Evolutionary conservation across 2,797 vertebrate genomes (phyloP), one percentile per base, ranked within the genome.

Genomic region (Anguilla anguilla): DNA sequence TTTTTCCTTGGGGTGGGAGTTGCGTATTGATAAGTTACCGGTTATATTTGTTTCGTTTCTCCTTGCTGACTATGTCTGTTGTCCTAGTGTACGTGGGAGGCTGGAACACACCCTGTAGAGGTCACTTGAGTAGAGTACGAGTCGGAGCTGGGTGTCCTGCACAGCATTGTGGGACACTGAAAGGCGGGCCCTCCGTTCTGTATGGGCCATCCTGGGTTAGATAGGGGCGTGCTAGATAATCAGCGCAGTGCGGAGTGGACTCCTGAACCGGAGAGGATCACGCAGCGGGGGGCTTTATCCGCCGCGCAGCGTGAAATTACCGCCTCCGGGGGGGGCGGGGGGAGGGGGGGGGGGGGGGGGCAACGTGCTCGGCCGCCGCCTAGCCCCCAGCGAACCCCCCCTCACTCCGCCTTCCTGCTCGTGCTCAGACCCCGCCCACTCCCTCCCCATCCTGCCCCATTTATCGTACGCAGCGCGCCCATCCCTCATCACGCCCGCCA

Each of bases 241-340:
- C 94, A 93, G 85, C 13, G 94, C 94, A 95, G 95, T 95, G 94
- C 91, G 93, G 95, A 95, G 96, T 77, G 93, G 91, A 94, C 95
- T 96, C 96, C 94, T 96, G 96, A 96, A 96, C 96, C 96, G 95
- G 95, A 96, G 96, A 96, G 96, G 96, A 96, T 96, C 95, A 95
- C 96, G 93, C 95, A 93, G 93, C 92, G 93, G 95, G 96, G 95
- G 84, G 94, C 95, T 93, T 94, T 95, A 96, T 96, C 95, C 95
- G 95, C 94, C 94, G 93, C 94, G 94, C 94, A 94, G 95, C 95
- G 94, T 97, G 96, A 96, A 96, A 96, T 97, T 96, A 96, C 95
- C 95, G 95, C 93, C 81, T 39, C 96, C 95, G 96, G 93, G 89
- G 95, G 87, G 93, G 94, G 88, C 92, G 91, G 93, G 92, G 19